Evolutionary conservation across 2,797 vertebrate species (phyloP), one percentile per base, ranked within the genome.

Genomic region (Bradypodion pumilum): DNA sequence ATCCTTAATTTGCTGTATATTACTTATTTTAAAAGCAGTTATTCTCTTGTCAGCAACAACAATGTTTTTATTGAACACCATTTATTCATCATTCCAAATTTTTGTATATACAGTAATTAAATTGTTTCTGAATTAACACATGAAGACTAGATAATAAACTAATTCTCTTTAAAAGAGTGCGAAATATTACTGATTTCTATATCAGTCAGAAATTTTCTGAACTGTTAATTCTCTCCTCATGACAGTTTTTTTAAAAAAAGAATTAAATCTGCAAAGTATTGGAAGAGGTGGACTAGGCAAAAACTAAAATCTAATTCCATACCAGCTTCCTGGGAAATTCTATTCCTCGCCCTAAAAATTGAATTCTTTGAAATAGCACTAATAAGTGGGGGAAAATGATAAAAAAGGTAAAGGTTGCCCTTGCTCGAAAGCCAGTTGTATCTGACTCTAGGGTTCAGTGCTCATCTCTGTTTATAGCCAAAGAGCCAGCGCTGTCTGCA

Each of bases 41-140:
- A 92, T 82, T 94, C 95, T 95, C 94, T 93, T 95, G 91, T 95
- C 96, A 97, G 95, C 94, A 81, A 94, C 94, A 95, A 94, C 96
- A 94, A 95, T 94, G 94, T 97, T 94, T 95, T 93, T 94, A 93
- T 91, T 90, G 90, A 92, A 97, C 95, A 95, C 94, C 96, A 96
- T 98, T 97, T 97, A 97, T 95, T 96, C 97, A 97, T 97, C 97
- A 98, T 98, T 98, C 97, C 97, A 97, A 96, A 97, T 97, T 98
- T 95, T 98, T 98, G 96, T 98, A 97, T 94, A 98, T 98, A n/a
- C n/a, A n/a, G n/a, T n/a, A 98, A 95, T 94, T 96, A 96, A 93
- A 96, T 94, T 96, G 96, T 98, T 98, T 97, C 96, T 97, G 95
- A 97, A 95, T 92, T 97, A 97, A 97, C 95, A 97, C 96, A 96